These are phyloP conservation scores for Crossocerus cetratus DNA, from an alignment of 2,888 invertebrate species.

Conservation along the genomic window DNA sequence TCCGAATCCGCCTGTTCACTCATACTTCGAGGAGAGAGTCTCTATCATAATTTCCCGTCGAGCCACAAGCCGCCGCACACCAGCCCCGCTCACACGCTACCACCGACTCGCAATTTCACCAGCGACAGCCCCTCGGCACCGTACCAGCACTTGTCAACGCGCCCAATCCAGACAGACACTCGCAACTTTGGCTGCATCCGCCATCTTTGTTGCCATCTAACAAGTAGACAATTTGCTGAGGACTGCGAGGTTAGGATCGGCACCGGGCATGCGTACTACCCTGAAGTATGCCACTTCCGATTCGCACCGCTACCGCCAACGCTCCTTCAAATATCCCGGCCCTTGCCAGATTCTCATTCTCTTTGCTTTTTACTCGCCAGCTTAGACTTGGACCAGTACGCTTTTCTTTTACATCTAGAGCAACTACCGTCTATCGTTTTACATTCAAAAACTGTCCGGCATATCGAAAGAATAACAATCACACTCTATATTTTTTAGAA, in stretches of 20 bases:
- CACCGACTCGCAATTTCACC: constrained; percentile 24
- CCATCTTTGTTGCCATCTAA: constrained; percentile 65
- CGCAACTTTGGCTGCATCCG: constrained; percentile 58
- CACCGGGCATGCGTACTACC: neutral
- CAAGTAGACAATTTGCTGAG: constrained; percentile 45
- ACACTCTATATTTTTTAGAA: too few species aligned
- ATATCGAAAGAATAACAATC: too few species aligned
- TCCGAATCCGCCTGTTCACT: constrained; percentile 57
- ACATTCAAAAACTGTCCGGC: too few species aligned
- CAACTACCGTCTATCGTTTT: too few species aligned
- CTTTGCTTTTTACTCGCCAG: too few species aligned
- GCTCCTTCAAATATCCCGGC: too few species aligned
- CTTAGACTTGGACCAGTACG: too few species aligned
- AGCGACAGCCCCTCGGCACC: constrained; percentile 21
- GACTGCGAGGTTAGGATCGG: constrained; percentile 1
- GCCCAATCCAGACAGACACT: constrained; percentile 63
- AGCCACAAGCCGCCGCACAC: constrained; percentile 35
- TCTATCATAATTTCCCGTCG: constrained; percentile 54
- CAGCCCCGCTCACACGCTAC: constrained; percentile 31
- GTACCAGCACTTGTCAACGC: constrained; percentile 56
- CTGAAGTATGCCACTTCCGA: constrained; percentile 1
- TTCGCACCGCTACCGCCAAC: too few species aligned
- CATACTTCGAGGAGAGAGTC: constrained; percentile 53
- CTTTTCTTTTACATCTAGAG: too few species aligned
- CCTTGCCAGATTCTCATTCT: too few species aligned